Evolutionary conservation across 2,113 vertebrate species (phyloP).

Genomic region (Leiothrix lutea): DNA sequence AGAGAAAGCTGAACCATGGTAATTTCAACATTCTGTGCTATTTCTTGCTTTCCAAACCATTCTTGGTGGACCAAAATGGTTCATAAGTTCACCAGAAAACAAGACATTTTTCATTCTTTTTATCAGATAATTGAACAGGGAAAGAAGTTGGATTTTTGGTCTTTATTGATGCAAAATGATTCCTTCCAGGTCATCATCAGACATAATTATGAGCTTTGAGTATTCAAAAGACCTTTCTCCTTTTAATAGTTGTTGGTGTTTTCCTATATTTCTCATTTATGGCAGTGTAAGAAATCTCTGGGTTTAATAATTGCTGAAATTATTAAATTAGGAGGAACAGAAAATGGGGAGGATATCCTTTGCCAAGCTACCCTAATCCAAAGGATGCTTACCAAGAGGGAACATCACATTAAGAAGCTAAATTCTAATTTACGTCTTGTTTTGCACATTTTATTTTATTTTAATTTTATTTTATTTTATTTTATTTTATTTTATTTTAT

Average conservation of each 20-base stretch:
- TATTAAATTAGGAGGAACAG: not conserved
- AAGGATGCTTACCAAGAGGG: not conserved
- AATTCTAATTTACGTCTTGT: not conserved
- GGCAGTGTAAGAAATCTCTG: not conserved
- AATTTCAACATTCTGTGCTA: not conserved
- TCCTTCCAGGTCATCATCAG: not conserved
- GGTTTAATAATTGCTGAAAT: not conserved
- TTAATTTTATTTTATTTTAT: too few species aligned
- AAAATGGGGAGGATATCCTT: not conserved
- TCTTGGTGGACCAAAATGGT: not conserved
- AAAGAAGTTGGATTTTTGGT: not conserved
- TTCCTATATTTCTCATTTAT: not conserved
- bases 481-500: too few species aligned
- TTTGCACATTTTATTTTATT: not conserved
- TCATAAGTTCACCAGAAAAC: not conserved
- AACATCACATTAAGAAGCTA: not conserved
- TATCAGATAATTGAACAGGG: not conserved
- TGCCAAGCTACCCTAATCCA: not conserved
- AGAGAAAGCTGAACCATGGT: not conserved
- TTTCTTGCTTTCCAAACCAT: not conserved
- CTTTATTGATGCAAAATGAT: not conserved
- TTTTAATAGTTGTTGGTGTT: not conserved
- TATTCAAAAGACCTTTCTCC: not conserved
- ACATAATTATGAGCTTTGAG: not conserved
- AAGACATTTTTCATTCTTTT: not conserved